phyloP scores from a whole-genome alignment of 1,140 invertebrate genomes.

The Yoshiicerus persimilis region DNA sequence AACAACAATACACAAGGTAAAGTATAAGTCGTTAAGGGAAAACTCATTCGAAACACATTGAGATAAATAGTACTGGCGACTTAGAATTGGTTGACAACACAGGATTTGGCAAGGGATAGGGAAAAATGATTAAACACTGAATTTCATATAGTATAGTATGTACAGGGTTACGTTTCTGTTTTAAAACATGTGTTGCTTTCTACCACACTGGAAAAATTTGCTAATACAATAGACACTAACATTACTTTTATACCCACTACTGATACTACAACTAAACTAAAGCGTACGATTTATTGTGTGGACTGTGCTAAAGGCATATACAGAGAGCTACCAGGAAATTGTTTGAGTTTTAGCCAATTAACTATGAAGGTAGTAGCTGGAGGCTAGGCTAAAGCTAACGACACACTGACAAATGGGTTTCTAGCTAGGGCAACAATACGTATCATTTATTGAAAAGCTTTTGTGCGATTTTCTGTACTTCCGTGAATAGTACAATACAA shows the following conservation, averaged over 20 bases:
- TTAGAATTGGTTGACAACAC: neutral
- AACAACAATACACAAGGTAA: neutral
- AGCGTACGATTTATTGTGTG: neutral
- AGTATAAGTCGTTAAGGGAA: neutral
- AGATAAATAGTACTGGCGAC: neutral
- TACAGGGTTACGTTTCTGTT: neutral
- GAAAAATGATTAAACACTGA: neutral
- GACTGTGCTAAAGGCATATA: neutral
- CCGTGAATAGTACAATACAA: neutral
- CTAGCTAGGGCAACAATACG: neutral
- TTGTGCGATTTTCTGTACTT: neutral
- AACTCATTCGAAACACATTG: neutral
- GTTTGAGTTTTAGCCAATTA: neutral
- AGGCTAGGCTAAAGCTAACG: neutral
- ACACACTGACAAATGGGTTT: neutral
- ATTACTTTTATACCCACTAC: neutral
- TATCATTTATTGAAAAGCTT: neutral
- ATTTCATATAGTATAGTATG: neutral
- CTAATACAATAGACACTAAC: neutral
- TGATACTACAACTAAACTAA: neutral
- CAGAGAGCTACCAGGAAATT: neutral
- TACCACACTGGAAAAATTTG: no score
- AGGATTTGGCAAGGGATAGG: neutral
- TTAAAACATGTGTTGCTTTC: neutral
- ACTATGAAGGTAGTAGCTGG: neutral